A percentile compares a stretch with the other conserved stretches of the same genome.
These are phyloP conservation scores for Metridium senile DNA, from an alignment of 92 coral and sea anemone species.

Conservation along the genomic window DNA sequence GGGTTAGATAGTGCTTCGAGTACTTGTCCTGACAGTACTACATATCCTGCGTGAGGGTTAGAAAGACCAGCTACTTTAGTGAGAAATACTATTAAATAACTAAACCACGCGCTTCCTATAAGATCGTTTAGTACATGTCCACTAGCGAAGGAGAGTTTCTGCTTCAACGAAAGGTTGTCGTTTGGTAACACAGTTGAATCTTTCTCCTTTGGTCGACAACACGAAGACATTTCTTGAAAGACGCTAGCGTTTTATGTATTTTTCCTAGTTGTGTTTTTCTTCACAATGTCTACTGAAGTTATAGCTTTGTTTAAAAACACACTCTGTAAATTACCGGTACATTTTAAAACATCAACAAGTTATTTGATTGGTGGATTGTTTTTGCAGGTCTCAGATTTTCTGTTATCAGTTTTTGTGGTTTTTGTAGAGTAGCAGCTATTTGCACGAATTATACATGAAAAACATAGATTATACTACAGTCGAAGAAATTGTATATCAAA, in stretches of 20 bases:
- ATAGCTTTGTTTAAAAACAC: not conserved
- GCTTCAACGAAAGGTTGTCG: slow-evolving; percentile 30
- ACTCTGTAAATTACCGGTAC: not conserved
- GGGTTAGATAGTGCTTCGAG: slow-evolving; percentile 68
- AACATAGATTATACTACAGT: not conserved
- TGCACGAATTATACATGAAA: not conserved
- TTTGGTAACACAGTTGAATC: not conserved
- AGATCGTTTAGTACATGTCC: slow-evolving; percentile 79
- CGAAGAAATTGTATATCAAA: too few species aligned
- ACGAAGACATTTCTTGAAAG: not conserved
- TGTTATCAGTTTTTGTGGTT: not conserved
- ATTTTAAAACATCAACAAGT: not conserved
- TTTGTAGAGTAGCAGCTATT: not conserved
- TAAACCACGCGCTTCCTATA: slow-evolving; percentile 74
- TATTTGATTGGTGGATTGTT: not conserved
- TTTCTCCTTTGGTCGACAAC: not conserved
- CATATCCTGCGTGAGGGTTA: slow-evolving; percentile 68
- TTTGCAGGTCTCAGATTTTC: not conserved
- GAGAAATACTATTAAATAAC: slow-evolving; percentile 68
- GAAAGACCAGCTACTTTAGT: slow-evolving; percentile 59
- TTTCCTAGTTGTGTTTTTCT: too few species aligned
- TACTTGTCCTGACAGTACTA: slow-evolving; percentile 58
- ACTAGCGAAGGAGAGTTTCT: slow-evolving; percentile 50
- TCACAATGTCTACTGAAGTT: not conserved
- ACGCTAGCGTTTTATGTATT: not conserved